Evolutionary conservation across 1,140 invertebrate species (phyloP).

Genomic region (Drosophila elegans): DNA sequence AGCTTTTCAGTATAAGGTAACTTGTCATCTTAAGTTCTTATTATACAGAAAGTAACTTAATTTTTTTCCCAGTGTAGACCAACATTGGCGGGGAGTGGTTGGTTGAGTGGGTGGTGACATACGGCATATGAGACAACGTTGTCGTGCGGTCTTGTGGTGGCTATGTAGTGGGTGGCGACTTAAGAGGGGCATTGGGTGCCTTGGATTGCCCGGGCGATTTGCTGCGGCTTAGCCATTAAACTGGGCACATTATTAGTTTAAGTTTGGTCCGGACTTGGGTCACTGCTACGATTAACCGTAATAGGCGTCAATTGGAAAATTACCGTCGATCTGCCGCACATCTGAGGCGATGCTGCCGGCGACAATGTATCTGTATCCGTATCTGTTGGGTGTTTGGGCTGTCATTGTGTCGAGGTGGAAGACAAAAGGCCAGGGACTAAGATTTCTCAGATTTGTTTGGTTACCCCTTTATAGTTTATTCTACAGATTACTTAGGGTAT

Average conservation of each 20-base stretch:
- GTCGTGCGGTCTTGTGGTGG: conserved; percentile 63
- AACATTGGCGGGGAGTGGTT: conserved; percentile 9
- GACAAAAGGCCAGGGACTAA: conserved; percentile 37
- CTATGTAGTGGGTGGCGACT: conserved; percentile 46
- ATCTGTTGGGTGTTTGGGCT: conserved; percentile 14
- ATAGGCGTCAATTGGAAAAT: conserved; percentile 83
- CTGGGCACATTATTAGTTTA: conserved; percentile 81
- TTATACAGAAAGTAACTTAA: no score
- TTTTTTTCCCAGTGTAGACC: background rate
- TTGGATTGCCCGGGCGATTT: conserved; percentile 62
- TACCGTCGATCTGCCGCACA: conserved; percentile 72
- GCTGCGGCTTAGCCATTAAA: conserved; percentile 80
- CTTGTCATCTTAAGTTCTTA: no score
- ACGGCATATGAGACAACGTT: conserved; percentile 29
- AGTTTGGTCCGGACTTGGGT: conserved; percentile 78
- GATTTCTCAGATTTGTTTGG: conserved; percentile 20
- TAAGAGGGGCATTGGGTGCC: conserved; percentile 10
- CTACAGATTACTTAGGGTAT: background rate
- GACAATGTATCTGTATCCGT: conserved; percentile 1
- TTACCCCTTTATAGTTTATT: conserved; percentile 15
- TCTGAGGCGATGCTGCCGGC: conserved; percentile 20
- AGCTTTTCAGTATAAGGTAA: no score
- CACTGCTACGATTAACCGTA: conserved; percentile 82
- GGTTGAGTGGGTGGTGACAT: background rate
- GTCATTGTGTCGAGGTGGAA: conserved; percentile 17